phyloP scores from a whole-genome alignment of 2,888 invertebrate genomes.

The Ptilodon capucinus region DNA sequence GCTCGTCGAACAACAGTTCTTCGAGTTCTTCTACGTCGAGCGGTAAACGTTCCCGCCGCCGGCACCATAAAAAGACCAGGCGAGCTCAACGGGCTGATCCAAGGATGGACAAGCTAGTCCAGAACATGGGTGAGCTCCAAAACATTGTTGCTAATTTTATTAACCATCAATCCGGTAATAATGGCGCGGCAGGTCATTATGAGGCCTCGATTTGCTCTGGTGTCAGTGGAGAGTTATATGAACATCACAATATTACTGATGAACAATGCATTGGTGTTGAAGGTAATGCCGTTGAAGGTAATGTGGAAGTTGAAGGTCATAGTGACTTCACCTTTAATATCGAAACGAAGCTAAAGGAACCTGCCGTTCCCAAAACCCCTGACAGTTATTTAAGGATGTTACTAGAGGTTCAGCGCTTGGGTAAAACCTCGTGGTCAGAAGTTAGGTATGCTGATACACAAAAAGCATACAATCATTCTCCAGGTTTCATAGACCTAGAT shows the following conservation, averaged over 20 bases:
- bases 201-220: background rate
- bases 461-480: constrained; percentile 16
- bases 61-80: background rate
- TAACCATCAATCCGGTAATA: background rate
- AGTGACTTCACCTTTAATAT: constrained; percentile 1
- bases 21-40: background rate
- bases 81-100: background rate
- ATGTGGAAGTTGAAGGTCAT: no score
- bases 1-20: background rate
- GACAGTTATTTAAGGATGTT: constrained; percentile 7
- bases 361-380: constrained; percentile 11
- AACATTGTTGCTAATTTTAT: background rate
- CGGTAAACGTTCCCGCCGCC: background rate
- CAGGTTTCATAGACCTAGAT: constrained; percentile 21
- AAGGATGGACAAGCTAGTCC: background rate
- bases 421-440: constrained; percentile 9
- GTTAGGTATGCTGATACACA: constrained; percentile 18
- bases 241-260: background rate
- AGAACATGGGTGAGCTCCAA: background rate
- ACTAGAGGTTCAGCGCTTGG: constrained; percentile 11
- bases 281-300: background rate
- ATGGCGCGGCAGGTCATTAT: background rate
- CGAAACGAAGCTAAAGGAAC: constrained; percentile 15
- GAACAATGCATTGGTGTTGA: background rate
- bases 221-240: background rate